Evolutionary conservation across 92 coral and sea anemone species (phyloP).

Genomic region (Porites lobata): DNA sequence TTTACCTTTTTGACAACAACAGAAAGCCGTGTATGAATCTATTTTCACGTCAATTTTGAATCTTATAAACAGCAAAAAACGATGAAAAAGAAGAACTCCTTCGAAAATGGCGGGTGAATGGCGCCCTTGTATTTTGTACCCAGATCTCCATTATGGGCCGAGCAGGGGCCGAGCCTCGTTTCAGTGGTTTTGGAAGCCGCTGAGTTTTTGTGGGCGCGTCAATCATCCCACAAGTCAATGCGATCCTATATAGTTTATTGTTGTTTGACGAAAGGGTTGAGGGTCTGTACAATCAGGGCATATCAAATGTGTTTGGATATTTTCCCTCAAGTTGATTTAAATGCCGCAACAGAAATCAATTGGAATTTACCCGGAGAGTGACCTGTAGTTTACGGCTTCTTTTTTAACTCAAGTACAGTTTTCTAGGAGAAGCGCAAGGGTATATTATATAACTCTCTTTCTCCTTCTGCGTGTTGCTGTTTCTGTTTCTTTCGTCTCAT

Average conservation of each 20-base stretch:
- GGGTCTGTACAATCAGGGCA: no score
- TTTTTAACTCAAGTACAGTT: not conserved
- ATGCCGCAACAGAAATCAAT: conserved; percentile 33
- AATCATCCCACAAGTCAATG: conserved; percentile 3
- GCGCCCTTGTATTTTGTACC: conserved; percentile 4
- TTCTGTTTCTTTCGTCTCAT: not conserved
- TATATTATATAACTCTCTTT: no score
- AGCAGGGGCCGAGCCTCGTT: conserved; percentile 14
- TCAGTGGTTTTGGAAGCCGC: not conserved
- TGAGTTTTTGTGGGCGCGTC: conserved; percentile 11
- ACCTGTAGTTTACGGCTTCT: not conserved
- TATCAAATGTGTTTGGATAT: not conserved
- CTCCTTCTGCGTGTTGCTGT: not conserved
- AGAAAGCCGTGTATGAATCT: not conserved
- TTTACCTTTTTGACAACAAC: not conserved
- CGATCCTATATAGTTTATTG: not conserved
- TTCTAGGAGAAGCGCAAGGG: not conserved
- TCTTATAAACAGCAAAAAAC: not conserved
- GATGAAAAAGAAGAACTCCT: not conserved
- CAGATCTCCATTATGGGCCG: not conserved
- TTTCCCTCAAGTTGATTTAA: conserved; percentile 13
- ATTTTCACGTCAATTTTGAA: not conserved
- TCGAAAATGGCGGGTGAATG: conserved; percentile 80
- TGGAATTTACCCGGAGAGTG: conserved; percentile 10
- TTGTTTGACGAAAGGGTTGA: not conserved